Percentiles rank a stretch among this genome's conserved stretches.
Conservation (phyloP, 2,888 invertebrate genomes). For the Rotaria sp. region DNA sequence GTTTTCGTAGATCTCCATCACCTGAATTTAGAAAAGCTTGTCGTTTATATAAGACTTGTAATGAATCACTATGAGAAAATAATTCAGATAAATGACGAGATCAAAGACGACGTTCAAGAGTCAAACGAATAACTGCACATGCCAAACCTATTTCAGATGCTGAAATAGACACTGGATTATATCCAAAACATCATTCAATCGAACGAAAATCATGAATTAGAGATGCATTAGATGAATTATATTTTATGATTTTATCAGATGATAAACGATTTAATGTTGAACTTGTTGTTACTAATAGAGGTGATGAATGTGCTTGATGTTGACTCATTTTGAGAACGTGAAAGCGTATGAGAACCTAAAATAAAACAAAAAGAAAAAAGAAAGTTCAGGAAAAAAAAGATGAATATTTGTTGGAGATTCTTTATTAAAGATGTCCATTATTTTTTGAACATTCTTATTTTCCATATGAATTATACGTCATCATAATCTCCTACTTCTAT, state of each 20-base stretch:
- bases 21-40: conserved; percentile 91
- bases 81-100: conserved; percentile 83
- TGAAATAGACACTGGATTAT: conserved; percentile 54
- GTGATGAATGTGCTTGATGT: background rate
- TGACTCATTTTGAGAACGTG: background rate
- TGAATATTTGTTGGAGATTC: too few relatives aligned
- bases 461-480: too few relatives aligned
- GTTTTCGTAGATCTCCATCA: conserved; percentile 77
- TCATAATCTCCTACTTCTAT: too few relatives aligned
- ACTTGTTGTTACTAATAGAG: background rate
- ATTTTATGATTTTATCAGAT: background rate
- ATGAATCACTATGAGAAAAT: conserved; percentile 57
- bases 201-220: background rate
- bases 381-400: too few relatives aligned
- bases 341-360: background rate
- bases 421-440: too few relatives aligned
- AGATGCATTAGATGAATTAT: background rate
- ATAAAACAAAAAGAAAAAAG: too few relatives aligned
- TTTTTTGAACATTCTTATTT: too few relatives aligned
- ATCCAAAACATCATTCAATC: background rate
- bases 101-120: conserved; percentile 87
- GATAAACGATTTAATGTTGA: background rate
- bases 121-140: conserved; percentile 86
- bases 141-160: conserved; percentile 78
- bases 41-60: conserved; percentile 69